Evolutionary conservation across 1,140 invertebrate species (phyloP).

Genomic region (Tetramorium alpestre): DNA sequence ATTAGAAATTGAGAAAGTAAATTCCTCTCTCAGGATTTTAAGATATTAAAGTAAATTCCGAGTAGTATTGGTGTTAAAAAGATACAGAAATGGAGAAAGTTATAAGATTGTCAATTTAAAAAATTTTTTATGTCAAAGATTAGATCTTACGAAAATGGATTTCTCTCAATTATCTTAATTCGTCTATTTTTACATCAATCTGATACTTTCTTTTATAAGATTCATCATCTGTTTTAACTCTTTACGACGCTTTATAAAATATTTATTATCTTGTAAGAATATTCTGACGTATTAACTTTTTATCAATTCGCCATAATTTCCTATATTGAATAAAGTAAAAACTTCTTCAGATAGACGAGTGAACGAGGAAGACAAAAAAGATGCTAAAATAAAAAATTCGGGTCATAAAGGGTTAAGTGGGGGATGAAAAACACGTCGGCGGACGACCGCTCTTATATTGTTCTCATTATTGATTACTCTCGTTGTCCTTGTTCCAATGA

Average conservation of each 20-base stretch:
- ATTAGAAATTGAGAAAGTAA: background rate
- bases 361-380: background rate
- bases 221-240: background rate
- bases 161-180: conserved; percentile 7
- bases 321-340: background rate
- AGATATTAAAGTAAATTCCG: background rate
- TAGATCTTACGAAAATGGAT: background rate
- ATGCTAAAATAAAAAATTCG: conserved; percentile 9
- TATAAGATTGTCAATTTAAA: background rate
- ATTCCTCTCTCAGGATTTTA: background rate
- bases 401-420: conserved; percentile 1
- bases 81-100: background rate
- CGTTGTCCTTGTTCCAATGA: conserved; percentile 62
- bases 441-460: conserved; percentile 55
- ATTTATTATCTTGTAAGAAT: conserved; percentile 26
- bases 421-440: conserved; percentile 4
- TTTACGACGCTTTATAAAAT: conserved; percentile 32
- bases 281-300: conserved; percentile 10
- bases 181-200: conserved; percentile 11
- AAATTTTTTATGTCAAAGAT: background rate
- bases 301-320: conserved; percentile 29
- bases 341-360: background rate
- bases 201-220: conserved; percentile 17
- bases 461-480: conserved; percentile 61
- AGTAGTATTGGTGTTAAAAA: background rate